Base-by-base conservation (phyloP, 2,888 invertebrate species). In the Rhorus exstirpatorius region DNA sequence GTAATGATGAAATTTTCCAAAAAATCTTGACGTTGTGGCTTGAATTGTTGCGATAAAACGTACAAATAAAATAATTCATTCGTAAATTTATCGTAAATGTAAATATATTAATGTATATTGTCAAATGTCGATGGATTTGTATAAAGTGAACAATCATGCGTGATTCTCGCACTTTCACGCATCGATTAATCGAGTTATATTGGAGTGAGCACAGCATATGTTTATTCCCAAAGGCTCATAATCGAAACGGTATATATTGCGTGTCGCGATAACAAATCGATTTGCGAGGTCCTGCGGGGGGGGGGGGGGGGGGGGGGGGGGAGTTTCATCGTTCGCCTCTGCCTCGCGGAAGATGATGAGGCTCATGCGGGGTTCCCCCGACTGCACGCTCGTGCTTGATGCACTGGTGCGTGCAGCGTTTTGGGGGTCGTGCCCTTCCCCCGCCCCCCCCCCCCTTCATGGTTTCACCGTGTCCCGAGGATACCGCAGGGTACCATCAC, bases 401-500 rank as follows among this genome's bases (percentile, higher is more conserved):
- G 86, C 86, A 86, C 79, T 87, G 84, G 86, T 86, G 88, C 91
- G 86, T 90, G 85, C 83, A 89, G 75, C 84, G 88, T 88, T 90
- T 83, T 84, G 79, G 82, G 86, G 86, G 84, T 83, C 81, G 81
- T 67, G 78, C 65, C 71, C 83, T 75, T 70, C 65, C 70, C 63
- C 83, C n/a, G n/a, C n/a, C n/a, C n/a, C 65, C 71, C 83, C 78
- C 74, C 65, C 70, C 63, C 83, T 67, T 60, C 55, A 24, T 53
- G 71, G 19, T 21, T 61, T 68, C 21, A 35, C n/a, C 65, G n/a
- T 41, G 77, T 76, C 81, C 81, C 84, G 87, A 87, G 87, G 86
- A 89, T 88, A 88, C 89, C 88, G 74, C 86, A 87, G 89, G 87
- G 88, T 89, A 85, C 79, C 87, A 87, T 89, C 90, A 89, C 89